Conservation (phyloP, 2,113 vertebrate species). For the Azemiops feae region DNA sequence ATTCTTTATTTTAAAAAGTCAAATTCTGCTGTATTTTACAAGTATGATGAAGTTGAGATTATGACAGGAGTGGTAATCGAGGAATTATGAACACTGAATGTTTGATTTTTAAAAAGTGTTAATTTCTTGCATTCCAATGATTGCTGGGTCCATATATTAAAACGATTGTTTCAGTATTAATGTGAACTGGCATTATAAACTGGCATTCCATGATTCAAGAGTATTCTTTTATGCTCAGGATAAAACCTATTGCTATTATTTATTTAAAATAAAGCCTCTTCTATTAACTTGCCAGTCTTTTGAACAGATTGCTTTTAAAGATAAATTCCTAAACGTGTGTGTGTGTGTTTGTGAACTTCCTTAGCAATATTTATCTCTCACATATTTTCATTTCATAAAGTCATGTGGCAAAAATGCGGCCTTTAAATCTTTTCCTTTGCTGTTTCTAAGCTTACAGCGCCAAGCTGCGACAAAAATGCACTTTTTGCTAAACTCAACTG, state of each 20-base stretch:
- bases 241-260: conserved; percentile 49
- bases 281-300: conserved; percentile 38
- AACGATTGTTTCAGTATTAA: conserved; percentile 19
- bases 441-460: conserved; percentile 56
- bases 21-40: conserved; percentile 29
- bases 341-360: conserved; percentile 42
- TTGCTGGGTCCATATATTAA: conserved; percentile 37
- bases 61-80: conserved; percentile 1
- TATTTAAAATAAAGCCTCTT: conserved; percentile 63
- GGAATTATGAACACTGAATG: conserved; percentile 3
- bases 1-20: not conserved
- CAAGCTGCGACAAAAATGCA: not conserved
- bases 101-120: conserved; percentile 16
- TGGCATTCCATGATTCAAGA: conserved; percentile 41
- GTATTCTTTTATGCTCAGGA: conserved; percentile 54
- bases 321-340: not conserved
- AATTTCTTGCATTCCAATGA: conserved; percentile 26
- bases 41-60: conserved; percentile 22
- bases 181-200: conserved; percentile 36
- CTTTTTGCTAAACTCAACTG: not conserved
- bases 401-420: conserved; percentile 60
- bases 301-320: conserved; percentile 26
- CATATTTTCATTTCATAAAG: conserved; percentile 67
- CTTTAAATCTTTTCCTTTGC: conserved; percentile 61
- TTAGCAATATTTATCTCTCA: conserved; percentile 62